These are phyloP conservation scores for Papilio polytes DNA, from an alignment of 1,140 invertebrate species.

Conservation along the genomic window DNA sequence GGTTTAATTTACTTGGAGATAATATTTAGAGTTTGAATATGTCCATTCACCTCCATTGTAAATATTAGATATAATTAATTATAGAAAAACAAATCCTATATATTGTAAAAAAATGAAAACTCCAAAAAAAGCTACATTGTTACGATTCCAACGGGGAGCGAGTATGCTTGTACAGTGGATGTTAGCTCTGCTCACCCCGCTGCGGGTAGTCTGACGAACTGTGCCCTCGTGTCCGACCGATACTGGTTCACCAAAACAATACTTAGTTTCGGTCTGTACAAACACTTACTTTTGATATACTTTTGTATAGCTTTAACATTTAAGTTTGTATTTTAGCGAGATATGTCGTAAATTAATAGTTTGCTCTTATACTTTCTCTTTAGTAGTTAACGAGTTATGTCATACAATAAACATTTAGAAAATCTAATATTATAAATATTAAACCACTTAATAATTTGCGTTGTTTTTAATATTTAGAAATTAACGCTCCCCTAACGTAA, in stretches of 20 bases:
- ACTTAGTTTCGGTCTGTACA: background rate
- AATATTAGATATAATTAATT: constrained; percentile 84
- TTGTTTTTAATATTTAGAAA: background rate
- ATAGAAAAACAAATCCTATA: constrained; percentile 82
- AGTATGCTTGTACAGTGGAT: constrained; percentile 67
- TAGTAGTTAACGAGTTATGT: background rate
- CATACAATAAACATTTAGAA: constrained; percentile 12
- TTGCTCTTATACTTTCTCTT: constrained; percentile 7
- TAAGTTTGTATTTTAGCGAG: constrained; percentile 1
- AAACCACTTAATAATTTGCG: constrained; percentile 9
- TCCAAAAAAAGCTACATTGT: constrained; percentile 82
- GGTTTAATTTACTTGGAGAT: constrained; percentile 80
- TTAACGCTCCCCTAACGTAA: background rate
- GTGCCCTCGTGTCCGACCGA: background rate
- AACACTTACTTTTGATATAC: background rate
- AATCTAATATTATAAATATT: constrained; percentile 1
- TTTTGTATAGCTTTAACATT: constrained; percentile 18
- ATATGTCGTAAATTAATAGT: constrained; percentile 3
- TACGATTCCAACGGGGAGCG: constrained; percentile 71
- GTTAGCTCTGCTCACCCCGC: constrained; percentile 54
- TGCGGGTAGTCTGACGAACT: background rate
- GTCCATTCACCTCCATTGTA: constrained; percentile 83
- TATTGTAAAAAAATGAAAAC: constrained; percentile 83
- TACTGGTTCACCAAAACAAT: background rate
- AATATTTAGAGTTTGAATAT: constrained; percentile 81